Percentiles rank a stretch among this genome's conserved stretches.
phyloP scores from a whole-genome alignment of 2,113 vertebrate genomes.

The Platysteira castanea region DNA sequence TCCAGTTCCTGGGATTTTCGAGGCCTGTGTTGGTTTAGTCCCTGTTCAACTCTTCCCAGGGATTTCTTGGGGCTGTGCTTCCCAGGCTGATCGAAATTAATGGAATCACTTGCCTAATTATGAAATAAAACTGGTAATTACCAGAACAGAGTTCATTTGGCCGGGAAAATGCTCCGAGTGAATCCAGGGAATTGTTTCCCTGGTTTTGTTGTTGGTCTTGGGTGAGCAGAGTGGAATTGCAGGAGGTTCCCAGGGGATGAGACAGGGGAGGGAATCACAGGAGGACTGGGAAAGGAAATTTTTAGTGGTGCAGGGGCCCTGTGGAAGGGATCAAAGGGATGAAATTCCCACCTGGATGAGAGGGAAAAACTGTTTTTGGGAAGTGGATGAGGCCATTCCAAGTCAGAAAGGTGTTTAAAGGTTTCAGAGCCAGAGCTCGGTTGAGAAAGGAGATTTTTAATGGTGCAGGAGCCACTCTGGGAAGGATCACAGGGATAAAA shows the following conservation, averaged over 20 bases:
- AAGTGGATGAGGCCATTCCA: background rate
- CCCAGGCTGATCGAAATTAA: background rate
- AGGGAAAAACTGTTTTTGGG: background rate
- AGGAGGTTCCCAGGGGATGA: background rate
- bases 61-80: background rate
- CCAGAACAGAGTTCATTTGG: background rate
- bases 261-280: background rate
- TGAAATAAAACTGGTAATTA: background rate
- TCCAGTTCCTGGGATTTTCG: background rate
- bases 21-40: background rate
- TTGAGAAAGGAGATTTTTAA: background rate
- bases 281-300: background rate
- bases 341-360: background rate
- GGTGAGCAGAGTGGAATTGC: background rate
- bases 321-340: background rate
- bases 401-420: accelerated
- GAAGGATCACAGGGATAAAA: background rate
- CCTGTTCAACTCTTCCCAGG: background rate
- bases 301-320: background rate
- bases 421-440: background rate
- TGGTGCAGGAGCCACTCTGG: background rate
- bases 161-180: background rate
- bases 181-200: background rate
- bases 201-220: background rate
- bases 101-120: background rate